Base-by-base conservation (phyloP, 2,113 vertebrate genomes). In the Odobenus rosmarus region DNA sequence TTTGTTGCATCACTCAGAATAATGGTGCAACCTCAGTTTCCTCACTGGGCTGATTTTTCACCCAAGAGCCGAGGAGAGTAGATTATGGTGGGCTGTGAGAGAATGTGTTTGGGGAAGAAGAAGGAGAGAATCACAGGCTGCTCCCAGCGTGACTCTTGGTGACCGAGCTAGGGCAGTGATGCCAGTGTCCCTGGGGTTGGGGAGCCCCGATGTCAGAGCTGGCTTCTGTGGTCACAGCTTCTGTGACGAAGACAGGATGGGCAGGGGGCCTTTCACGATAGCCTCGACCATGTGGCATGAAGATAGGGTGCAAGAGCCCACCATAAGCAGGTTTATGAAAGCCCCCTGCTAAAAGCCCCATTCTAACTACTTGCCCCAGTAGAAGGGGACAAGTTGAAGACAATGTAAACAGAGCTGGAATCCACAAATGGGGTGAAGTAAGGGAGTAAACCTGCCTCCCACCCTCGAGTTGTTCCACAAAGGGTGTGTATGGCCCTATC, bases 271-370 rank as follows among this genome's bases (percentile, higher is more conserved):
- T 18, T 26, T 72, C 87, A n/a, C 1, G 28, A 31, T 3, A 42
- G 3, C 28, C 23, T 42, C 3, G 6, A 28, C 1, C 2, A 4
- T 26, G 12, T 10, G n/a, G 28, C 3, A 0, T 10, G 3, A 59
- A 19, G 49, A 13, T 55, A 51, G 16, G 15, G 61, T 16, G 9
- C 0, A 6, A 28, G n/a, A 36, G 15, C 49, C 10, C 1, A 0
- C 28, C 36, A 61, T 6, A 24, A 49, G 64, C 13, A 26, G 7
- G 12, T 28, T 28, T 18, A 53, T 69, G 57, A 59, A 64, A 53
- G 18, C 1, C 55, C 1, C 55, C 26, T 21, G 15, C 11, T 24
- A 0, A 0, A 19, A 53, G 26, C 64, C 19, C 1, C 7, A 13
- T 26, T 59, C 39, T 14, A 26, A 26, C 10, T 21, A 12, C 5